Conservation (phyloP, 1,140 invertebrate genomes). For the Drosophila bifasciata region DNA sequence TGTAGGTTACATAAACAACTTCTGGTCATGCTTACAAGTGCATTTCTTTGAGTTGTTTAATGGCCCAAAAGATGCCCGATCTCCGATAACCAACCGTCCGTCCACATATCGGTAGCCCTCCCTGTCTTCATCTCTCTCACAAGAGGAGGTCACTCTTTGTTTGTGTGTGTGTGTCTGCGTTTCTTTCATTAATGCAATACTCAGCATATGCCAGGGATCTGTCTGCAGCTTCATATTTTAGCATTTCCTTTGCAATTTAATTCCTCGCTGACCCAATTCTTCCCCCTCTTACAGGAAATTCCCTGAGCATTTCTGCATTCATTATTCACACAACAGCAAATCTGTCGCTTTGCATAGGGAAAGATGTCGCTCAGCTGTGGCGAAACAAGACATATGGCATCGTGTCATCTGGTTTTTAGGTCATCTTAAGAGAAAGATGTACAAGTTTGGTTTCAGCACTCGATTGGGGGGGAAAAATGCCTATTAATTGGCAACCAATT, state of each 20-base stretch:
- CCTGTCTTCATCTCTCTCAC: background rate
- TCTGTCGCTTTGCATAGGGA: no score
- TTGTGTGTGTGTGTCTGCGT: constrained; percentile 2
- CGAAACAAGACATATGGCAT: constrained; percentile 22
- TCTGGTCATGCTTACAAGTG: constrained; percentile 63
- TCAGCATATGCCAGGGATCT: constrained; percentile 57
- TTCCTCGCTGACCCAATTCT: constrained; percentile 56
- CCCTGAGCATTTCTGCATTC: constrained; percentile 24
- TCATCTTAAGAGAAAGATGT: constrained; percentile 18
- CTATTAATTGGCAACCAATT: constrained; percentile 58
- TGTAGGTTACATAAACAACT: constrained; percentile 70
- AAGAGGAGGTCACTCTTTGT: constrained; percentile 7
- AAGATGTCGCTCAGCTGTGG: constrained; percentile 4
- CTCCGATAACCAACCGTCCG: constrained; percentile 50
- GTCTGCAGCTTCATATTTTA: constrained; percentile 42
- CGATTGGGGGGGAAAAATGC: background rate
- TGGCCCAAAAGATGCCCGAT: constrained; percentile 40
- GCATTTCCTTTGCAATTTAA: constrained; percentile 44
- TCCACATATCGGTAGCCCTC: no score
- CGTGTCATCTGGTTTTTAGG: constrained; percentile 1
- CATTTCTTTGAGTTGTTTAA: constrained; percentile 46
- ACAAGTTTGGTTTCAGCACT: constrained; percentile 3
- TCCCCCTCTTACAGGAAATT: constrained; percentile 11
- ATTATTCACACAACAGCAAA: constrained; percentile 18
- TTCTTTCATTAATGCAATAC: constrained; percentile 20